These are phyloP conservation scores for Noctilio leporinus DNA, from an alignment of 2,113 vertebrate species.

Conservation along the genomic window DNA sequence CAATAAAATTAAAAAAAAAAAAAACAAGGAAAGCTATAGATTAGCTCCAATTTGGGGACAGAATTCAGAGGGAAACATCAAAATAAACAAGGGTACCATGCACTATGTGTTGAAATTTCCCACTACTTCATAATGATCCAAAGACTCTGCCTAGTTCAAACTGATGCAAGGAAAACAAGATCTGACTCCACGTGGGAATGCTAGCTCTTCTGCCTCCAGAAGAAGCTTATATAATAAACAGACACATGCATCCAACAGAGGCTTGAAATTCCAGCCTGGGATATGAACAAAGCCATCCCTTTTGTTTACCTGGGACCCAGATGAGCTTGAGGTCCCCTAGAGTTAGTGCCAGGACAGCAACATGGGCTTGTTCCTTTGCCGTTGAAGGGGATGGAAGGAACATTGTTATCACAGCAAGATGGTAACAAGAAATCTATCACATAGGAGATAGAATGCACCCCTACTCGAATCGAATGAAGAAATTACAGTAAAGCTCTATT, in stretches of 20 bases:
- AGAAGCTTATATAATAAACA: constrained; percentile 33
- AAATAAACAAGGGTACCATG: neutral
- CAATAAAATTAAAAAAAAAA: no score
- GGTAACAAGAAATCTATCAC: neutral
- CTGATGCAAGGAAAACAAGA: neutral
- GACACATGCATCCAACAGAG: constrained; percentile 10
- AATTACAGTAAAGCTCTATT: neutral
- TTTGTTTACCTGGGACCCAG: constrained; percentile 1
- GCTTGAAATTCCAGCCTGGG: constrained; percentile 39
- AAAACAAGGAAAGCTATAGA: no score
- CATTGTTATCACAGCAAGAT: neutral
- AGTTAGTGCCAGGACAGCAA: neutral
- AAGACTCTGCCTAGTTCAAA: neutral
- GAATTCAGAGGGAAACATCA: neutral
- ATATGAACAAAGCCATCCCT: constrained; percentile 28
- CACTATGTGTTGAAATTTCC: neutral
- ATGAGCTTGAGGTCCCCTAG: neutral
- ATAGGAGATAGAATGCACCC: neutral
- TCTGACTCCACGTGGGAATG: constrained; percentile 9
- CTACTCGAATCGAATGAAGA: neutral
- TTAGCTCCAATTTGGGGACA: neutral
- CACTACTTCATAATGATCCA: neutral
- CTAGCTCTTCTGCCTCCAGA: constrained; percentile 27
- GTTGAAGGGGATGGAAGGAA: neutral
- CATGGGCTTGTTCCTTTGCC: neutral